Evolutionary conservation across 2,797 vertebrate genomes (phyloP).

Genomic region (Limnodromus scolopaceus): DNA sequence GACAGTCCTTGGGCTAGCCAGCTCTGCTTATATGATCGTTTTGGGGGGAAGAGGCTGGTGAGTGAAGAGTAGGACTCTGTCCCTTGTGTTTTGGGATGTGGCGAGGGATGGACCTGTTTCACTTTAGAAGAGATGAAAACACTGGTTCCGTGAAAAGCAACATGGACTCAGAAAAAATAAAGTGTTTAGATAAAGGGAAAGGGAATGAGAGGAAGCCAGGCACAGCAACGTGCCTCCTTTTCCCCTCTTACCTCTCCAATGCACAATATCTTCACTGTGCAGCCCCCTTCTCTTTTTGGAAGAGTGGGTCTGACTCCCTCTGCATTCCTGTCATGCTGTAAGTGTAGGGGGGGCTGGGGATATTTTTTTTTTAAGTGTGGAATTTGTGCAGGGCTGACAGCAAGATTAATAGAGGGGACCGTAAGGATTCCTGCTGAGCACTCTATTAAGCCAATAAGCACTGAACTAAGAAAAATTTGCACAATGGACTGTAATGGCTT

Average conservation of each 20-base stretch:
- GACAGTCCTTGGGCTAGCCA: neutral
- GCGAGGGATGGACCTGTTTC: neutral
- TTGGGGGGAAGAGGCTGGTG: neutral
- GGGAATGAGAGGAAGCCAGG: neutral
- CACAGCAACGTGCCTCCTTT: neutral
- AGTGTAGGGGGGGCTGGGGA: neutral
- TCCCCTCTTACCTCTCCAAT: neutral
- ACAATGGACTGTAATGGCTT: slow-evolving; percentile 29
- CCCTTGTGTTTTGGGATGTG: neutral
- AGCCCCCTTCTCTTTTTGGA: neutral
- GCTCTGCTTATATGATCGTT: neutral
- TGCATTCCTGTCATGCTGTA: slow-evolving; percentile 50
- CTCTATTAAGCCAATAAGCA: slow-evolving; percentile 60
- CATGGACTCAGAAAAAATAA: neutral
- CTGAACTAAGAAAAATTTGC: slow-evolving; percentile 47
- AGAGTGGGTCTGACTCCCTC: neutral
- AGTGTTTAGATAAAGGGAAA: neutral
- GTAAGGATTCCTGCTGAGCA: slow-evolving; percentile 21
- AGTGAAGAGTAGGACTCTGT: neutral
- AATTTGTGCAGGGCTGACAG: slow-evolving; percentile 54
- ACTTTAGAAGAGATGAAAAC: neutral
- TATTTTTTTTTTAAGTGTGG: slow-evolving; percentile 24
- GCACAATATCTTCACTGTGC: neutral
- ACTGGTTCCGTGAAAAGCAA: neutral
- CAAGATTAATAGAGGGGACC: slow-evolving; percentile 45